Percentiles rank a stretch among this genome's conserved stretches.
Evolutionary conservation across 1,140 invertebrate species (phyloP).

Genomic region (Drosophila navojoa): DNA sequence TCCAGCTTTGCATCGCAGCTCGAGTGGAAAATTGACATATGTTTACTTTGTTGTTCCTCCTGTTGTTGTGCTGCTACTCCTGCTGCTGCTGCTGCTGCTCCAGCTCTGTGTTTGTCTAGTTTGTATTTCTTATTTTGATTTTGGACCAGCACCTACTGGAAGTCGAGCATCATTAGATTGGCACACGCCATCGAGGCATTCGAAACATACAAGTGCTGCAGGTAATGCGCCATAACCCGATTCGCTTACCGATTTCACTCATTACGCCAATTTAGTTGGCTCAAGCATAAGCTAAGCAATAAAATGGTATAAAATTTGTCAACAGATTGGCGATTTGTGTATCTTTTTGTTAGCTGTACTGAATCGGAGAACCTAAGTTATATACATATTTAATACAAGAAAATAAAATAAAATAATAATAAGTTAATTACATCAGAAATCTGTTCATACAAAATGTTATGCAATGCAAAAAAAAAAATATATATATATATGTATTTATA

Average conservation of each 20-base stretch:
- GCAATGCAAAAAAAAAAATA: too few species aligned
- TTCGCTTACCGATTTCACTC: neutral
- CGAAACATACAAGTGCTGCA: constrained; percentile 2
- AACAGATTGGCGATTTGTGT: too few species aligned
- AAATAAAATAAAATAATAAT: too few species aligned
- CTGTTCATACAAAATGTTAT: too few species aligned
- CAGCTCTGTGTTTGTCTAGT: constrained; percentile 10
- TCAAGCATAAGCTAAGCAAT: neutral
- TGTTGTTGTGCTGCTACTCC: constrained; percentile 34
- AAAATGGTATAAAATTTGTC: too few species aligned
- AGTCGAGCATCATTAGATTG: constrained; percentile 70
- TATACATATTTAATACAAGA: too few species aligned
- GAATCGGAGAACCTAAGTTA: too few species aligned
- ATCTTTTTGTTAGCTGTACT: too few species aligned
- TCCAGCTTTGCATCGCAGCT: constrained; percentile 79
- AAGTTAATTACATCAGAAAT: too few species aligned
- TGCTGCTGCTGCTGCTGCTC: constrained; percentile 37
- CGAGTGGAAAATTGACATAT: constrained; percentile 82
- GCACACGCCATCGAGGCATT: constrained; percentile 9
- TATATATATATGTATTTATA: too few species aligned
- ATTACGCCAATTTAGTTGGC: neutral
- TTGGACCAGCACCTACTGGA: constrained; percentile 44
- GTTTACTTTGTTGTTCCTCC: constrained; percentile 71
- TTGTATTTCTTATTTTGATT: constrained; percentile 20
- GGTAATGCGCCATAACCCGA: neutral